These are phyloP conservation scores for Philotrypesis tridentata DNA, from an alignment of 1,140 invertebrate genomes.

Conservation along the genomic window DNA sequence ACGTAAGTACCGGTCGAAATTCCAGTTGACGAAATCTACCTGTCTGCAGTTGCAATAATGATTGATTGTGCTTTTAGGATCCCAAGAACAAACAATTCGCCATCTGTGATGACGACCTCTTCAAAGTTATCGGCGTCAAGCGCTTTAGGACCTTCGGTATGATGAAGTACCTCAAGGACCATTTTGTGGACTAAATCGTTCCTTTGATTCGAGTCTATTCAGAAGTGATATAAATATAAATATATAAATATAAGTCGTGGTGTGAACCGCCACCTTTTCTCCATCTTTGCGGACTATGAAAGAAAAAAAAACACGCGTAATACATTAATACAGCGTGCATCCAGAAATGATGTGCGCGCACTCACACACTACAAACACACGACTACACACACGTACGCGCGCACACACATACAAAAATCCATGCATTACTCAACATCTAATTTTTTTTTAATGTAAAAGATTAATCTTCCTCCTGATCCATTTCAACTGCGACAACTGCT, in stretches of 20 bases:
- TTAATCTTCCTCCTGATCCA: constrained; percentile 18
- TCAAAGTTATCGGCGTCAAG: constrained; percentile 92
- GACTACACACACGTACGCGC: too few species aligned
- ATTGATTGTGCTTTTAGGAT: constrained; percentile 75
- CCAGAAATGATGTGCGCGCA: not conserved
- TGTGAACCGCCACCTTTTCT: not conserved
- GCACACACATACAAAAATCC: not conserved
- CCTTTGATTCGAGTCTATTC: constrained; percentile 56
- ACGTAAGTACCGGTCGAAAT: constrained; percentile 75
- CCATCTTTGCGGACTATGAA: constrained; percentile 19
- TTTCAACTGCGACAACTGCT: constrained; percentile 41
- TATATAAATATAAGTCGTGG: not conserved
- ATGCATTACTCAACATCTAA: constrained; percentile 28
- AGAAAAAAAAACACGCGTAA: constrained; percentile 6
- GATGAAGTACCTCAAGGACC: constrained; percentile 95
- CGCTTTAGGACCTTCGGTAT: constrained; percentile 94
- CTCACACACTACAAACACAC: constrained; percentile 5
- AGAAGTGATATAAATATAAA: constrained; percentile 41
- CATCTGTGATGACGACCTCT: constrained; percentile 92
- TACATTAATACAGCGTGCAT: not conserved
- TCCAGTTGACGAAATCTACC: not conserved
- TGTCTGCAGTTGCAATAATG: too few species aligned
- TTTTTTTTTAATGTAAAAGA: constrained; percentile 49
- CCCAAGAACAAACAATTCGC: constrained; percentile 96
- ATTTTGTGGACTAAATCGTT: constrained; percentile 84